A percentile compares a stretch with the other conserved stretches of the same genome.
Evolutionary conservation across 2,888 invertebrate species (phyloP).

Genomic region (Branchellion lobata): DNA sequence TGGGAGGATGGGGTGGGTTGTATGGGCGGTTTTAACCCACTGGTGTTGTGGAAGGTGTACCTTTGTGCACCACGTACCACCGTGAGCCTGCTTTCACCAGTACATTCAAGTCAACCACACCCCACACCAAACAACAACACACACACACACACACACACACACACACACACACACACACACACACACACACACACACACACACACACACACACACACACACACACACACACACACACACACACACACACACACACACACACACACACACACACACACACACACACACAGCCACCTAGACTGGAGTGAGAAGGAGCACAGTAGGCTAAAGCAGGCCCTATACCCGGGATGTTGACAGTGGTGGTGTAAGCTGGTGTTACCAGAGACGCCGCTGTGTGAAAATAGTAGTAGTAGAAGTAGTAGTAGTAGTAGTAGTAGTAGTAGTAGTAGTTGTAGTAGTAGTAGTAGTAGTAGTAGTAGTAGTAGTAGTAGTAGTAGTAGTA

Average conservation of each 20-base stretch:
- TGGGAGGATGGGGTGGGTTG: neutral
- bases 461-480: conserved; percentile 3
- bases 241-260: no score
- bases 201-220: no score
- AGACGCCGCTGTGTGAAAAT: conserved; percentile 19
- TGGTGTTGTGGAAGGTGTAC: neutral
- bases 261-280: no score
- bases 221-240: no score
- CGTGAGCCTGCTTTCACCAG: no score
- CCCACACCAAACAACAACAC: no score
- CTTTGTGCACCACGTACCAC: neutral
- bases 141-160: no score
- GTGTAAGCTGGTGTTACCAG: conserved; percentile 41
- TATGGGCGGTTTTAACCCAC: no score
- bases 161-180: no score
- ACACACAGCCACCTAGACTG: conserved; percentile 22
- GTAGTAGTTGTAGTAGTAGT: neutral
- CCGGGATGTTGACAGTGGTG: conserved; percentile 45
- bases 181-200: no score
- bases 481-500: conserved; percentile 7
- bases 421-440: conserved; percentile 7
- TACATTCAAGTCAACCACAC: no score
- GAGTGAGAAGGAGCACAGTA: conserved; percentile 44
- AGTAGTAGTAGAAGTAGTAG: neutral
- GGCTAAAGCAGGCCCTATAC: conserved; percentile 44